A percentile compares a stretch with the other conserved stretches of the same genome.
Conservation (phyloP, 2,113 vertebrate species). For the Daboia siamensis region DNA sequence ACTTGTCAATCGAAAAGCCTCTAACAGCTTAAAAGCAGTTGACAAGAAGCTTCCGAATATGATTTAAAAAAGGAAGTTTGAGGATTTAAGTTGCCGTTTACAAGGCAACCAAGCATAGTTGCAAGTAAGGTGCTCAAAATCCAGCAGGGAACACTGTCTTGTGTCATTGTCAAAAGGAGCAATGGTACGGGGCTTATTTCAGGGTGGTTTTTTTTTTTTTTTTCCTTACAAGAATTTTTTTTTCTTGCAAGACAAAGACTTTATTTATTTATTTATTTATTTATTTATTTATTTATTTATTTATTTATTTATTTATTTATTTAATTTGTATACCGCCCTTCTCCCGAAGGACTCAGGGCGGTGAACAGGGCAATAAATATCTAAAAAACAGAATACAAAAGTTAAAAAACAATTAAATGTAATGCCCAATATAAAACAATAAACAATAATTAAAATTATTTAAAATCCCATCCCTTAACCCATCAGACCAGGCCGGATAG, state of each 20-base stretch:
- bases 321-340: too few species aligned
- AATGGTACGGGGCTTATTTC: neutral
- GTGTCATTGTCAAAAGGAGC: neutral
- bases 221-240: neutral
- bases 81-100: neutral
- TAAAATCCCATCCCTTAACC: too few species aligned
- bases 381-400: too few species aligned
- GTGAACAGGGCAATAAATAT: too few species aligned
- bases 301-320: too few species aligned
- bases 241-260: neutral
- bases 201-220: neutral
- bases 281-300: too few species aligned
- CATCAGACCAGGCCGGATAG: too few species aligned
- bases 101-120: neutral
- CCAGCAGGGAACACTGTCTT: neutral
- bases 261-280: too few species aligned
- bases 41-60: neutral
- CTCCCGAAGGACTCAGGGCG: too few species aligned
- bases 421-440: too few species aligned
- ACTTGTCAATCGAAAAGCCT: neutral
- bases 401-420: too few species aligned
- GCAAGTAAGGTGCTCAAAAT: neutral
- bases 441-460: too few species aligned
- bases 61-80: neutral
- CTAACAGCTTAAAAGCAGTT: neutral